Percentiles rank a stretch among this genome's conserved stretches.
These are phyloP conservation scores for Augochlorella aurata DNA, from an alignment of 2,888 invertebrate species.

Conservation along the genomic window DNA sequence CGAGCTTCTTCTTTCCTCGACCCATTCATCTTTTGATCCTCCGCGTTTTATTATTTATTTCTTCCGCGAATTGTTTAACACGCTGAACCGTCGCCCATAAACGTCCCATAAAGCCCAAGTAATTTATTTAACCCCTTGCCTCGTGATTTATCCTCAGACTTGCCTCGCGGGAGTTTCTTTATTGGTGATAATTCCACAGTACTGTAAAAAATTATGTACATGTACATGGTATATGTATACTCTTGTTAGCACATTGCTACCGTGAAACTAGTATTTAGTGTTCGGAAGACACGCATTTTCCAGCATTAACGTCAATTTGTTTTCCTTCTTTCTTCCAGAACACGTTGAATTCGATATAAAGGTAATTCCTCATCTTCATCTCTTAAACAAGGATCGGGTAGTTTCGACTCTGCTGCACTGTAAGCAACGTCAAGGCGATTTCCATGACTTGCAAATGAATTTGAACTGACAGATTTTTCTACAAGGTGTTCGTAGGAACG, in stretches of 20 bases:
- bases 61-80: conserved; percentile 8
- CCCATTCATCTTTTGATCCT: not conserved
- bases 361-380: no score
- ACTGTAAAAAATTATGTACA: not conserved
- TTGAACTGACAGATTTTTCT: no score
- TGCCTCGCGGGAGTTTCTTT: not conserved
- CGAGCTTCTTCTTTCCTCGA: no score
- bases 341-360: no score
- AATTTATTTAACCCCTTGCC: conserved; percentile 2
- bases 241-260: not conserved
- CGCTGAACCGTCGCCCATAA: not conserved
- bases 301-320: no score
- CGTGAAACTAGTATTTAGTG: not conserved
- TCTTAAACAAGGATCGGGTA: no score
- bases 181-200: not conserved
- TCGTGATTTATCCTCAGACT: not conserved
- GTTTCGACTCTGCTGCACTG: no score
- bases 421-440: no score
- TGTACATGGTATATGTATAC: not conserved
- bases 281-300: no score
- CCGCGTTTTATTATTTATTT: not conserved
- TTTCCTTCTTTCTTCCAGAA: no score
- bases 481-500: no score
- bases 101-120: not conserved
- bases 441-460: no score